Evolutionary conservation across 2,113 vertebrate genomes (phyloP), one percentile per base, ranked within the genome.

Genomic region (Sorex araneus): DNA sequence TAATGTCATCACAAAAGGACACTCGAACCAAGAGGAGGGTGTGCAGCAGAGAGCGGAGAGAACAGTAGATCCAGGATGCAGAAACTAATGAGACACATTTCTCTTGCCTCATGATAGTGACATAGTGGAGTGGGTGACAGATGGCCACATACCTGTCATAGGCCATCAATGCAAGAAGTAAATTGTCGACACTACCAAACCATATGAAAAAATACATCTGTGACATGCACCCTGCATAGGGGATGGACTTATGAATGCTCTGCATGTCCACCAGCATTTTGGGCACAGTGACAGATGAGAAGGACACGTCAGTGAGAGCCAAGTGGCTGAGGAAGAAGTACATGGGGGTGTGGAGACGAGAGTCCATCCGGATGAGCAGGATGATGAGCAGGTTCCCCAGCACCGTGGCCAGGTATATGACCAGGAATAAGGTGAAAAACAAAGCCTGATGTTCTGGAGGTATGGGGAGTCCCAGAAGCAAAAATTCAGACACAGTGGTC

Each of bases 81-180:
- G 45, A 70, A 23, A 97, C 91, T 13, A 97, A 67, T 0, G 23
- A 54, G 25, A 79, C 4, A 77, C 96, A 96, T 9, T 92, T 9
- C 0, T n/a, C 45, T 2, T 90, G 94, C 15, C 73, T 95, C 94
- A 96, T 94, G 84, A 94, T 60, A 28, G 32, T 54, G 9, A 34
- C 40, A 16, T 96, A 97, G 32, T 47, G 95, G 1, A 97, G 92
- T 91, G 96, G 96, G 3, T 94, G 86, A 54, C 95, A 95, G 89
- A 97, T 95, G 90, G 95, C 96, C n/a, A 94, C 85, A 18, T 95
- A 96, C n/a, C 96, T 93, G 73, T 97, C 96, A 76, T 97, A 97
- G 15, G 95, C 95, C 97, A 97, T 96, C 15, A 93, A 89, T 12
- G 96, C 94, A 84, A 97, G 94, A 47, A 97, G 96, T 6, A 97